Conservation (phyloP, 2,888 invertebrate species). For the Euproctis similis region DNA sequence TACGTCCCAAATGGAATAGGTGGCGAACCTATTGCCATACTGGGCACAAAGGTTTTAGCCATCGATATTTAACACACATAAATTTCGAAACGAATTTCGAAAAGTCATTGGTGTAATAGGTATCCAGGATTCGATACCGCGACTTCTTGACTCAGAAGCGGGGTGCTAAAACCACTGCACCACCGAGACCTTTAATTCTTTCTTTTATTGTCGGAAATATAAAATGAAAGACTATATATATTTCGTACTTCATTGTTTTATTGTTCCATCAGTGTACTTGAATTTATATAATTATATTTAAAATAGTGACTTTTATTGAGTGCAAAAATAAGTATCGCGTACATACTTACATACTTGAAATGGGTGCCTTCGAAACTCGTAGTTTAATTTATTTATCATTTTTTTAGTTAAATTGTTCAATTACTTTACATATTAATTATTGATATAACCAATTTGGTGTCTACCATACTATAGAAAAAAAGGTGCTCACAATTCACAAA, state of each 20-base stretch:
- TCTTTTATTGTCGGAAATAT: too few relatives aligned
- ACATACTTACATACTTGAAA: slow-evolving; percentile 57
- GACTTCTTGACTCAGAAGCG: too few relatives aligned
- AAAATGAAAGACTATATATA: slow-evolving; percentile 41
- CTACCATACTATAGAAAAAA: slow-evolving; percentile 19
- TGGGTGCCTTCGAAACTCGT: slow-evolving; percentile 59
- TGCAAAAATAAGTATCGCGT: slow-evolving; percentile 67
- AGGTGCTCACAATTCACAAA: slow-evolving; percentile 19
- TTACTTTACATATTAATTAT: slow-evolving; percentile 25
- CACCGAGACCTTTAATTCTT: too few relatives aligned
- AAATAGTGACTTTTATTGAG: slow-evolving; percentile 69
- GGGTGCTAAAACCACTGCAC: too few relatives aligned
- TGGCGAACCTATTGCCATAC: too few relatives aligned
- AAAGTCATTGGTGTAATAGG: too few relatives aligned
- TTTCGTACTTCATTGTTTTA: slow-evolving; percentile 53
- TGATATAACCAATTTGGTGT: slow-evolving; percentile 19
- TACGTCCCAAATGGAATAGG: too few relatives aligned
- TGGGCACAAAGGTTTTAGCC: too few relatives aligned
- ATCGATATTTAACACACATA: too few relatives aligned
- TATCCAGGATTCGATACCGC: too few relatives aligned
- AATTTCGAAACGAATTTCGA: too few relatives aligned
- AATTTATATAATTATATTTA: slow-evolving; percentile 60
- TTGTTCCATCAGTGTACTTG: slow-evolving; percentile 62
- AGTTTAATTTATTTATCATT: slow-evolving; percentile 33
- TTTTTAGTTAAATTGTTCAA: slow-evolving; percentile 21